Percentiles rank a stretch among this genome's conserved stretches.
These are phyloP conservation scores for Nebria salina DNA, from an alignment of 2,888 invertebrate species.

Conservation along the genomic window DNA sequence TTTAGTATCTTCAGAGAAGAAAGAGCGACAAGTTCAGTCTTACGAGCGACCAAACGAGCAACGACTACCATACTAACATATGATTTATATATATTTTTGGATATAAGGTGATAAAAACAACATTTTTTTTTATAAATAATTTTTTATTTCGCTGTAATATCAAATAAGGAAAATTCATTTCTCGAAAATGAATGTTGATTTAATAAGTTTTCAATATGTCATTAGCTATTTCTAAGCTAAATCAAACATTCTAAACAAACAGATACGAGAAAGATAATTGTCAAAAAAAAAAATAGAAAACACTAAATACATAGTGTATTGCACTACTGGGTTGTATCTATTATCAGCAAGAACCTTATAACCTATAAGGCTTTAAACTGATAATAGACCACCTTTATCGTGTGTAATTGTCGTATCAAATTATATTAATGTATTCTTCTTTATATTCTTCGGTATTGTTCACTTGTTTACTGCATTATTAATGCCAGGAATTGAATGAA, in stretches of 20 bases:
- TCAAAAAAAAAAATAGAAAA: not conserved
- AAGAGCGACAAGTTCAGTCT: too few species aligned
- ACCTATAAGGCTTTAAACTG: not conserved
- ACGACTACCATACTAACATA: too few species aligned
- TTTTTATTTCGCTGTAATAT: too few species aligned
- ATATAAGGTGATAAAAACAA: too few species aligned
- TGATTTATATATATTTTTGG: too few species aligned
- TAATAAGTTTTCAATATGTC: not conserved
- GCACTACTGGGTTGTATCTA: not conserved
- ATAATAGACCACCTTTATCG: not conserved
- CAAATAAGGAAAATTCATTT: too few species aligned
- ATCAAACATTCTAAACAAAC: not conserved
- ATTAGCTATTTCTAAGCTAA: not conserved
- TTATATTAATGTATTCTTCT: not conserved
- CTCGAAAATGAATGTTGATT: not conserved
- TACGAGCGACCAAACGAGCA: too few species aligned
- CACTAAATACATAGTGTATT: not conserved
- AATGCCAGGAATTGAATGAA: not conserved
- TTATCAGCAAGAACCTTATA: not conserved
- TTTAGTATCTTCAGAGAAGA: too few species aligned
- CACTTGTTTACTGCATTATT: not conserved
- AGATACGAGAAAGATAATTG: not conserved
- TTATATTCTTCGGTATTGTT: not conserved
- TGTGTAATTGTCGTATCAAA: not conserved
- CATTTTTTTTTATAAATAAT: too few species aligned